Evolutionary conservation across 2,797 vertebrate genomes (phyloP).

Genomic region (Alcedo quadribrachys): DNA sequence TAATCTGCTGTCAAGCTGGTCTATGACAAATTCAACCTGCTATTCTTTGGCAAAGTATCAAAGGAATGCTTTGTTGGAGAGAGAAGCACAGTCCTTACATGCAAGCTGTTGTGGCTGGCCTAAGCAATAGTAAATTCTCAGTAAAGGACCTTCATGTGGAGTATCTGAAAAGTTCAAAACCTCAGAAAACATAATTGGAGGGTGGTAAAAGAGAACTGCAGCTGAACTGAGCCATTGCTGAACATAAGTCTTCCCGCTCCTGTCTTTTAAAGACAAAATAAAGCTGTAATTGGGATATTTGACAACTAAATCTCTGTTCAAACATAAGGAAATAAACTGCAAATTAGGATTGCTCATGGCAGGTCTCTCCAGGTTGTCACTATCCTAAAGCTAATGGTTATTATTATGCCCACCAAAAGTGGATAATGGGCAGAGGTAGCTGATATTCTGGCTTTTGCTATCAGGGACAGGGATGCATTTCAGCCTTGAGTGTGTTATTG

Average conservation of each 20-base stretch:
- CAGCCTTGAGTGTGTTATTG: background rate
- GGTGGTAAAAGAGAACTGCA: background rate
- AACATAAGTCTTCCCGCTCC: background rate
- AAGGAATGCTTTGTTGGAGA: background rate
- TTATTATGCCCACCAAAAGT: background rate
- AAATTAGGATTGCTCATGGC: background rate
- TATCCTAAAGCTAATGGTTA: background rate
- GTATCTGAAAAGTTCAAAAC: background rate
- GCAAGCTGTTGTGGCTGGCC: background rate
- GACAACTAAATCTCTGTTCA: background rate
- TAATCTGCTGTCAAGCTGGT: background rate
- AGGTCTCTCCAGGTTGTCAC: background rate
- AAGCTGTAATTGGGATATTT: background rate
- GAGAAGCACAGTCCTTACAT: background rate
- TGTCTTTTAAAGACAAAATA: background rate
- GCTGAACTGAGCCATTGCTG: background rate
- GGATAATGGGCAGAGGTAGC: background rate
- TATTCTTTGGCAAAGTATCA: background rate
- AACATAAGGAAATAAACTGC: background rate
- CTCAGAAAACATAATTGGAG: background rate
- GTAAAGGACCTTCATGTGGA: background rate
- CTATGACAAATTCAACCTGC: background rate
- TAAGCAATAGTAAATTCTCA: background rate
- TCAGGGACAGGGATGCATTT: no score
- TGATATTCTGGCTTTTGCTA: background rate